These are phyloP conservation scores for Aproaerema taeniolella DNA, from an alignment of 2,888 invertebrate genomes.

Conservation along the genomic window DNA sequence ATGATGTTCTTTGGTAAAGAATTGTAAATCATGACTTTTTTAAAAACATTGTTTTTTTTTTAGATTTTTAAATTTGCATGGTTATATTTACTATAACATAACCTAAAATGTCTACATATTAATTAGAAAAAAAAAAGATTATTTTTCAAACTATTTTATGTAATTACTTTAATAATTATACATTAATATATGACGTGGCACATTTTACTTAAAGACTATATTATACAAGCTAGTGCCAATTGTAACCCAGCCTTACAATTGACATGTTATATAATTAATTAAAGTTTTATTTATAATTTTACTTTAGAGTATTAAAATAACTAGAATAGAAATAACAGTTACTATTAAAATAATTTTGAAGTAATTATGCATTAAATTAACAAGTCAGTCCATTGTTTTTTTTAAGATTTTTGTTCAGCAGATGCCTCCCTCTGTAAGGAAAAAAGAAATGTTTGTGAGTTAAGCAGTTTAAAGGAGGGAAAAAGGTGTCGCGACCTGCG, in stretches of 20 bases:
- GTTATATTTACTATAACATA: too few species aligned
- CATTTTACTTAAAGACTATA: conserved; percentile 46
- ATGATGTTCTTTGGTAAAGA: too few species aligned
- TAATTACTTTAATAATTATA: too few species aligned
- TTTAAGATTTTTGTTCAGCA: conserved; percentile 38
- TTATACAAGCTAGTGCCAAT: conserved; percentile 52
- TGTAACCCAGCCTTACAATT: conserved; percentile 73
- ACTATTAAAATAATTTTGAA: conserved; percentile 19
- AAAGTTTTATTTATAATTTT: conserved; percentile 26
- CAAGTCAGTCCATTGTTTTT: conserved; percentile 45
- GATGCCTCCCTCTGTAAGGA: conserved; percentile 56
- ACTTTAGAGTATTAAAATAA: conserved; percentile 45
- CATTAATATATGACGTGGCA: conserved; percentile 39
- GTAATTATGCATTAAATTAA: conserved; percentile 20
- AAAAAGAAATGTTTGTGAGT: conserved; percentile 12
- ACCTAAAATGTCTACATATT: too few species aligned
- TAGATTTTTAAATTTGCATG: too few species aligned
- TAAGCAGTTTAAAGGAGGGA: too few species aligned
- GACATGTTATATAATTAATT: conserved; percentile 35
- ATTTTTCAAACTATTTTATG: too few species aligned
- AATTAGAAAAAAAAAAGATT: too few species aligned
- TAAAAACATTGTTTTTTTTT: too few species aligned
- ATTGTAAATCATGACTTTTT: too few species aligned
- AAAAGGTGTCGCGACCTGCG: too few species aligned
- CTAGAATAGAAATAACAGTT: conserved; percentile 24